Base-by-base conservation (phyloP, 2,888 invertebrate species). In the Oithona nana region DNA sequence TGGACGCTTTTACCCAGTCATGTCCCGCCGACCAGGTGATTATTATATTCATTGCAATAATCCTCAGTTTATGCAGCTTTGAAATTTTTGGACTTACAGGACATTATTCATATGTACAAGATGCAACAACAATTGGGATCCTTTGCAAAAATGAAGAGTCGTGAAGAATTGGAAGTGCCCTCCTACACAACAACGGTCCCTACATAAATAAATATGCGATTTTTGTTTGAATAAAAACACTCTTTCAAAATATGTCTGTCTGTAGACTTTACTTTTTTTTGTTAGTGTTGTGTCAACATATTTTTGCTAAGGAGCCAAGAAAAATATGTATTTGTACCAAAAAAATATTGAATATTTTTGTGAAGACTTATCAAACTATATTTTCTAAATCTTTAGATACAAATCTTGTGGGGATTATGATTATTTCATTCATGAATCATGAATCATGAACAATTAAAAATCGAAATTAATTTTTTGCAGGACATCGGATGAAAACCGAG, bases 91-190 rank as follows among this genome's bases (percentile, higher is more conserved):
- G 6, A 39, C 6, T 39, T 39, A 11, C 16, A 97, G 77, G 97
- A 97, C 76, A 95, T 97, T 72, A 90, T 95, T 74, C 92, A 93
- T 76, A 95, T 95, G 75, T 97, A 97, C 76, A 93, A 94, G 78
- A 81, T 92, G 71, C 88, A 90, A 75, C 86, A 88, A 82, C 74
- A 75, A 13, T 78, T 86, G 81, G 90, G 90, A 71, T 81, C 93
- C 73, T 56, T 28, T 61, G 81, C 93, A 73, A 89, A 90, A 78
- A 92, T 89, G 86, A 90, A 87, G 79, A 95, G 93, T 73, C 88
- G 93, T 75, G 94, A 94, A 76, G 93, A 94, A 73, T 78, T 97
- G 70, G 94, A 95, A 76, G 89, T 88, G 67, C 94, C 94, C 57
- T 90, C 94, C 63, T 94, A 90, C 77, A 94, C 94, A 68, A 92